Evolutionary conservation across 1,140 invertebrate species (phyloP).

Genomic region (Drosophila mayri): DNA sequence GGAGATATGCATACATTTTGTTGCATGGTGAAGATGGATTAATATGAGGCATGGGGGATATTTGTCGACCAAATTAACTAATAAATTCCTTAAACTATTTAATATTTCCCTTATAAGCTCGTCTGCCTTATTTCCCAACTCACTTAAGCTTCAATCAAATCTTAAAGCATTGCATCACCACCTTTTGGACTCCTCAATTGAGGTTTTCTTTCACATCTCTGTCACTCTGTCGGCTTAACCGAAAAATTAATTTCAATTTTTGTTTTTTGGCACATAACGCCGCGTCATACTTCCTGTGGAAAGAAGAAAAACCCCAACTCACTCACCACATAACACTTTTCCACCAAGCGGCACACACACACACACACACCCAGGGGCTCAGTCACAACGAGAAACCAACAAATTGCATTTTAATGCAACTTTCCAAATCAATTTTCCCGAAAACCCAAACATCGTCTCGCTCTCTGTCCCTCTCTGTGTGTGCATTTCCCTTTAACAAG

Average conservation of each 20-base stretch:
- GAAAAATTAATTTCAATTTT: slow-evolving; percentile 43
- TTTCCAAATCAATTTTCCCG: slow-evolving; percentile 78
- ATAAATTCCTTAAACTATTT: too few relatives aligned
- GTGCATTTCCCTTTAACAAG: slow-evolving; percentile 45
- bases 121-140: not conserved
- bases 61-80: not conserved
- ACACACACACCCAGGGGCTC: not conserved
- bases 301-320: slow-evolving; percentile 34
- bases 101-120: not conserved
- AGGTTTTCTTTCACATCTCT: slow-evolving; percentile 21
- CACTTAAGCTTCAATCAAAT: slow-evolving; percentile 3
- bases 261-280: slow-evolving; percentile 29
- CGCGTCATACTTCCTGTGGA: slow-evolving; percentile 40
- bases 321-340: slow-evolving; percentile 41
- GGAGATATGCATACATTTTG: not conserved
- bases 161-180: slow-evolving; percentile 7
- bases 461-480: not conserved
- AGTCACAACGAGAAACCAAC: slow-evolving; percentile 47
- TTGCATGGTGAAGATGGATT: not conserved
- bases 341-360: slow-evolving; percentile 1
- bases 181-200: not conserved
- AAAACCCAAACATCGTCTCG: slow-evolving; percentile 36
- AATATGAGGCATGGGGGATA: not conserved
- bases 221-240: slow-evolving; percentile 22
- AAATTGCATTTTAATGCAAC: slow-evolving; percentile 83